phyloP scores from a whole-genome alignment of 1,140 invertebrate species.

The Cryptotermes secundus region DNA sequence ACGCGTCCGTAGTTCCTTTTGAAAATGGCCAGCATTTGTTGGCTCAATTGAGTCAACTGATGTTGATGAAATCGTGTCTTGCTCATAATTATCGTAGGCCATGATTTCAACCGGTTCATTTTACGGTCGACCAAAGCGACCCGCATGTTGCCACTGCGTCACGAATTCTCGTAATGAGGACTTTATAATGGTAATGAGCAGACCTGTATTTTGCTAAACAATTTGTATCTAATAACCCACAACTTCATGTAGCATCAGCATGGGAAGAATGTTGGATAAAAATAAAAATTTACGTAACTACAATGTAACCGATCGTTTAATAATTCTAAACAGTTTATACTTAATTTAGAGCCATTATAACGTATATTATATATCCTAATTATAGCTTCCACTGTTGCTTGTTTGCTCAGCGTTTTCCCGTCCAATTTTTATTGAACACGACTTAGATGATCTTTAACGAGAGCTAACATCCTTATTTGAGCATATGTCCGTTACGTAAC shows the following conservation, averaged over 20 bases:
- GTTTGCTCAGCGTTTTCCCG: constrained; percentile 9
- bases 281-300: background rate
- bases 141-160: constrained; percentile 4
- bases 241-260: background rate
- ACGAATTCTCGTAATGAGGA: background rate
- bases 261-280: constrained; percentile 5
- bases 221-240: constrained; percentile 13
- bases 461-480: no score
- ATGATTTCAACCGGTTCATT: background rate
- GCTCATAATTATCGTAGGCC: background rate
- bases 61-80: background rate
- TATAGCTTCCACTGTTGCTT: constrained; percentile 27
- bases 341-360: constrained; percentile 24
- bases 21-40: no score
- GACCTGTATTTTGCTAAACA: background rate
- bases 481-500: background rate
- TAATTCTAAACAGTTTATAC: constrained; percentile 20
- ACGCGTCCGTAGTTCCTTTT: no score
- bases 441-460: background rate
- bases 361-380: constrained; percentile 23
- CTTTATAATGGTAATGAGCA: background rate
- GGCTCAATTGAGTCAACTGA: no score
- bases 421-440: background rate
- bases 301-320: constrained; percentile 24
- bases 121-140: background rate